Percentiles rank a stretch among this genome's conserved stretches.
These are phyloP conservation scores for Corythornis cristatus DNA, from an alignment of 2,113 vertebrate genomes.

Conservation along the genomic window DNA sequence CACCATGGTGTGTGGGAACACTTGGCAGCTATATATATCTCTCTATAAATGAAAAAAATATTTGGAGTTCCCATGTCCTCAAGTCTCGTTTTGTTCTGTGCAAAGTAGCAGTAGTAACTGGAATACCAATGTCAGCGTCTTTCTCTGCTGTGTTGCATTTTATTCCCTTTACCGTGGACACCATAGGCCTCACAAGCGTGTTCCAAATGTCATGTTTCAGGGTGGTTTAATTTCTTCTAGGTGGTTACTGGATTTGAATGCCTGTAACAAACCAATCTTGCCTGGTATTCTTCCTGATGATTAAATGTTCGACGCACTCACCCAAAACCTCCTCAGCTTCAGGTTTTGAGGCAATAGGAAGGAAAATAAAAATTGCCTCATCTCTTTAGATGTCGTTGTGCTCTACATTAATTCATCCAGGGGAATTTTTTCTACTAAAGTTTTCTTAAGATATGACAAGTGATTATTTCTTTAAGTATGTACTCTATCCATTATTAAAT, in stretches of 20 bases:
- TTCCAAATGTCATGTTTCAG: background rate
- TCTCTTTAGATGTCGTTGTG: background rate
- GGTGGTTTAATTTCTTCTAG: background rate
- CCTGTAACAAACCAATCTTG: conserved; percentile 14
- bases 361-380: conserved; percentile 30
- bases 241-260: background rate
- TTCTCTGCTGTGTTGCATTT: background rate
- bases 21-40: background rate
- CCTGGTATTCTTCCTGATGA: conserved; percentile 20
- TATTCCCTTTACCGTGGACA: background rate
- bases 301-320: conserved; percentile 12
- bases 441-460: conserved; percentile 69
- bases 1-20: background rate
- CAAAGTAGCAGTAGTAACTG: background rate
- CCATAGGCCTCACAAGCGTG: background rate
- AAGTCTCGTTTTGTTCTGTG: background rate
- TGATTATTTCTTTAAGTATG: conserved; percentile 78
- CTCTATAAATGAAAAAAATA: background rate
- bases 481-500: conserved; percentile 79
- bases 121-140: background rate
- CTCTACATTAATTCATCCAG: conserved; percentile 13
- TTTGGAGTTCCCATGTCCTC: background rate
- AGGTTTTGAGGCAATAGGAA: conserved; percentile 45
- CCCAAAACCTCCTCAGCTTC: background rate
- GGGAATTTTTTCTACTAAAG: conserved; percentile 34